Percentiles rank a stretch among this genome's conserved stretches.
phyloP scores from a whole-genome alignment of 2,113 vertebrate genomes.

The Xiphias gladius region DNA sequence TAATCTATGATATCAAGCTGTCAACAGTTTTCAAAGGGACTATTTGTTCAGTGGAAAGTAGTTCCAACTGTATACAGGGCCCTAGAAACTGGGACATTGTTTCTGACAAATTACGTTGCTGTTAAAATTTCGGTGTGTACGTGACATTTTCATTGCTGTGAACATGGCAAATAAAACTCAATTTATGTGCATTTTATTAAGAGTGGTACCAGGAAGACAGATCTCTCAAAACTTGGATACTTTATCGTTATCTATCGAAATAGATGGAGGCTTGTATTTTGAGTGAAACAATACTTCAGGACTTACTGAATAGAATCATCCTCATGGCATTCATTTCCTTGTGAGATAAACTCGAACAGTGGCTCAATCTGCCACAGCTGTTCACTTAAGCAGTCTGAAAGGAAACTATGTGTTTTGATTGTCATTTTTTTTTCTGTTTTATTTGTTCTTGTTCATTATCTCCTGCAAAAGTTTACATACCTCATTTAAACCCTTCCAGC shows the following conservation, averaged over 20 bases:
- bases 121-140: not conserved
- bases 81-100: not conserved
- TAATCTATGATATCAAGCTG: not conserved
- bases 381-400: not conserved
- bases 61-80: not conserved
- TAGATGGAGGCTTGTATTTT: not conserved
- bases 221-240: not conserved
- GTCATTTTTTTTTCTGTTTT: not conserved
- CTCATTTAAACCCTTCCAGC: not conserved
- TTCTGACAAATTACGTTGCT: too few relatives aligned
- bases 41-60: not conserved
- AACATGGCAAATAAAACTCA: not conserved
- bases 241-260: too few relatives aligned
- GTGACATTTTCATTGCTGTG: not conserved
- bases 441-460: not conserved
- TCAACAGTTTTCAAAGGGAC: not conserved
- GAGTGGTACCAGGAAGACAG: not conserved
- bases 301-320: not conserved
- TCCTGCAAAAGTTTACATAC: not conserved
- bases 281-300: not conserved
- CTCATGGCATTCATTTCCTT: not conserved
- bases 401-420: not conserved
- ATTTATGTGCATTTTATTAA: not conserved
- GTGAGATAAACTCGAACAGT: not conserved
- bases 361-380: not conserved